Conservation (phyloP, 2,797 vertebrate species). For the Clarias platycephalus region DNA sequence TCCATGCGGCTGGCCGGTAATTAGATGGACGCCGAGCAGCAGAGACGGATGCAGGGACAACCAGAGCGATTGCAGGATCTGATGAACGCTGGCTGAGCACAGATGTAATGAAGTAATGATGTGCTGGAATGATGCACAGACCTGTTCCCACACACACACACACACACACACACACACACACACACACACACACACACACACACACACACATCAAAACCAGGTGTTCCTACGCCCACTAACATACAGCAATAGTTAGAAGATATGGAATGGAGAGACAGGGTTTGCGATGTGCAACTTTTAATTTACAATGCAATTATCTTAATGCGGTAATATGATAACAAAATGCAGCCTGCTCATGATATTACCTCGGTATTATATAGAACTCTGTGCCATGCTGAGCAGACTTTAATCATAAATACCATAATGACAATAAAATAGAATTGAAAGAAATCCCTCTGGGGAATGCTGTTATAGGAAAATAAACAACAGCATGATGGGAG, state of each 20-base stretch:
- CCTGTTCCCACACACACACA: background rate
- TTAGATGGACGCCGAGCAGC: constrained; percentile 48
- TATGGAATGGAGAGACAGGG: background rate
- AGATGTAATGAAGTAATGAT: constrained; percentile 57
- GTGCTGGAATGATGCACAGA: constrained; percentile 56
- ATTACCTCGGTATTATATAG: background rate
- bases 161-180: constrained; percentile 12
- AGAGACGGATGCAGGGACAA: constrained; percentile 51
- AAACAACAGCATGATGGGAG: background rate
- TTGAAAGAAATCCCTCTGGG: background rate
- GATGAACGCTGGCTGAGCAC: constrained; percentile 49
- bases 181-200: constrained; percentile 6
- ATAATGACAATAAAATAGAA: background rate
- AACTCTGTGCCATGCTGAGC: background rate
- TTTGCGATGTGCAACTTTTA: background rate
- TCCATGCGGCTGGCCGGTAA: constrained; percentile 50
- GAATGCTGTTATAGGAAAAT: background rate
- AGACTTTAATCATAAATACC: background rate
- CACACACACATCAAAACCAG: background rate
- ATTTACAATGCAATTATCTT: constrained; percentile 12
- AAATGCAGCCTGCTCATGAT: background rate
- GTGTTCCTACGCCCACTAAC: background rate
- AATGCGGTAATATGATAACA: background rate
- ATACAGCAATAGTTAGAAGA: background rate
- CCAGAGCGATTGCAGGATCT: constrained; percentile 42